Evolutionary conservation across 2,113 vertebrate genomes (phyloP).

Genomic region (Seriola dumerili): DNA sequence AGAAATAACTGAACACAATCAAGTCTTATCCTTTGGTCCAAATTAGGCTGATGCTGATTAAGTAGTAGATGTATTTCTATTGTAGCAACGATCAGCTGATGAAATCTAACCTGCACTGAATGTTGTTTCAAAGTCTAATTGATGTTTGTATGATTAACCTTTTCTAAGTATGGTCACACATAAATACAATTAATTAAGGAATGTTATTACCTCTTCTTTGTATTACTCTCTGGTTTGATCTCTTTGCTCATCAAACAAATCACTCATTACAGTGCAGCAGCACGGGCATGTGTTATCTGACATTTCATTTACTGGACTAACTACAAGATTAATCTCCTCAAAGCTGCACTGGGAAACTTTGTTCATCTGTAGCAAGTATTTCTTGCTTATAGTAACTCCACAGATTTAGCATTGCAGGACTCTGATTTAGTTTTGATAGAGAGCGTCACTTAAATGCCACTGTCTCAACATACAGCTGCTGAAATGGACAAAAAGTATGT

Average conservation of each 20-base stretch:
- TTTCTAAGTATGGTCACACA: background rate
- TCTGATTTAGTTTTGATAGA: too few species aligned
- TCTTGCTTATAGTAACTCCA: too few species aligned
- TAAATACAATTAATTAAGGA: slow-evolving; percentile 29
- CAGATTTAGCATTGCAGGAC: too few species aligned
- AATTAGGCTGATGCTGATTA: background rate
- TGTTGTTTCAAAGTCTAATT: slow-evolving; percentile 18
- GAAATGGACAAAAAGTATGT: too few species aligned
- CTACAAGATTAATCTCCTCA: slow-evolving; percentile 39
- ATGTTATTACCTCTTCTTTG: slow-evolving; percentile 11
- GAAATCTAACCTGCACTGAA: slow-evolving; percentile 11
- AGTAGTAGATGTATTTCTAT: background rate
- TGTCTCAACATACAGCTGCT: too few species aligned
- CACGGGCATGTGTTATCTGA: slow-evolving; percentile 40
- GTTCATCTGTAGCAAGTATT: slow-evolving; percentile 9
- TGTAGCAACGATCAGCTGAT: background rate
- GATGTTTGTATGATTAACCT: slow-evolving; percentile 21
- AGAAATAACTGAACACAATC: too few species aligned
- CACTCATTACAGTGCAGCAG: slow-evolving; percentile 23
- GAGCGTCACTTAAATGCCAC: too few species aligned
- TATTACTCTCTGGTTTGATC: slow-evolving; percentile 36
- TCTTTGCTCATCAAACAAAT: slow-evolving; percentile 41
- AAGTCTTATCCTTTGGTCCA: background rate
- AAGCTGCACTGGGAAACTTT: slow-evolving; percentile 8
- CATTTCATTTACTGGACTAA: slow-evolving; percentile 51